These are phyloP conservation scores for Dolichotis patagonum DNA, from an alignment of 2,113 vertebrate genomes.

Conservation along the genomic window DNA sequence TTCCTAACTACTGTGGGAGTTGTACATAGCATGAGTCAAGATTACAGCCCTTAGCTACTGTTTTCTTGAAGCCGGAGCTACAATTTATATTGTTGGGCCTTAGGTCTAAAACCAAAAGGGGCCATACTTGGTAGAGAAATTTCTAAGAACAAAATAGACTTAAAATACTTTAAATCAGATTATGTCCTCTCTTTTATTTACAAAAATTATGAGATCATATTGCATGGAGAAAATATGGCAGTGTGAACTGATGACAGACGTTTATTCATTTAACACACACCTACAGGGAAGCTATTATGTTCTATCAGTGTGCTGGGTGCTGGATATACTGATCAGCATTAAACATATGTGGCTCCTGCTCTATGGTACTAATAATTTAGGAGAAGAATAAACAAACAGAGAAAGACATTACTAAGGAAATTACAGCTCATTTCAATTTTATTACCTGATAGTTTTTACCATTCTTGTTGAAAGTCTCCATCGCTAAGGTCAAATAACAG, in stretches of 20 bases:
- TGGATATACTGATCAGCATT: not conserved
- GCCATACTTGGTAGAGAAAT: not conserved
- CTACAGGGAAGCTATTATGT: not conserved
- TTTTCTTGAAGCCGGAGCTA: constrained; percentile 27
- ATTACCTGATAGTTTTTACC: not conserved
- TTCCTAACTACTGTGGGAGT: not conserved
- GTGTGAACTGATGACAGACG: not conserved
- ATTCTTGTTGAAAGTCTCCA: not conserved
- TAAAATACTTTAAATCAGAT: constrained; percentile 37
- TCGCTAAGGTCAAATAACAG: constrained; percentile 44
- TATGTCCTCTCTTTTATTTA: not conserved
- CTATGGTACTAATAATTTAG: not conserved
- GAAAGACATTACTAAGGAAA: not conserved
- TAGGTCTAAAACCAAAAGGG: constrained; percentile 1
- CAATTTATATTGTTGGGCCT: not conserved
- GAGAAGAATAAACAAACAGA: not conserved
- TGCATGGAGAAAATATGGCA: not conserved
- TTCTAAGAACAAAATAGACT: constrained; percentile 36
- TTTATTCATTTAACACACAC: not conserved
- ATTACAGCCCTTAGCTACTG: not conserved
- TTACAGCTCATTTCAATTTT: not conserved
- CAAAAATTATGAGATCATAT: not conserved
- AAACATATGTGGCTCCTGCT: not conserved
- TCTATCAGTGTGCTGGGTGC: not conserved
- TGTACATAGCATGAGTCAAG: not conserved